Evolutionary conservation across 2,888 invertebrate genomes (phyloP).

Genomic region (Odontocolon sp.): DNA sequence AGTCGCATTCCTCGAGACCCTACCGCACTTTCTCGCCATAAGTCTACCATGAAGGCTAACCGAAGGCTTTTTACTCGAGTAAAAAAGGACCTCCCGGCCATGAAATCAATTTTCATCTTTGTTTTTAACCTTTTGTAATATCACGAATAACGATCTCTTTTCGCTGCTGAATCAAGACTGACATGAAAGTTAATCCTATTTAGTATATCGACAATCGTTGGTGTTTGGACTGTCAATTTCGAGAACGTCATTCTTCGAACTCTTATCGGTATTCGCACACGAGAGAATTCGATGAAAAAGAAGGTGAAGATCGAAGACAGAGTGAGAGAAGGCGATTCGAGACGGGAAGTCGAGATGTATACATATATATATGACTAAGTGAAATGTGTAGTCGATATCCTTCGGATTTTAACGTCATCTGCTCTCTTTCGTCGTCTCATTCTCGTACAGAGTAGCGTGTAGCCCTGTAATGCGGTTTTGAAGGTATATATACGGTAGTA

Average conservation of each 20-base stretch:
- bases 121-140: background rate
- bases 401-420: slow-evolving; percentile 16
- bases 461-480: background rate
- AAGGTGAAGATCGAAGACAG: no score
- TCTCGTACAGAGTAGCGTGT: background rate
- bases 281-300: slow-evolving; percentile 1
- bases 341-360: background rate
- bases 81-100: background rate
- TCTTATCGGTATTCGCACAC: slow-evolving; percentile 38
- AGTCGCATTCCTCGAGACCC: slow-evolving; percentile 47
- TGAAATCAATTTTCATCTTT: background rate
- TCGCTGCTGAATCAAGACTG: background rate
- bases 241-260: slow-evolving; percentile 15
- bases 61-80: no score
- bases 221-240: background rate
- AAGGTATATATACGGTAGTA: slow-evolving; percentile 9
- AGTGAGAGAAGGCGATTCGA: slow-evolving; percentile 12
- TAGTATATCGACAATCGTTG: background rate
- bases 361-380: background rate
- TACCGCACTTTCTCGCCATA: slow-evolving; percentile 33
- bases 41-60: no score
- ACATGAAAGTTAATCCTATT: background rate
- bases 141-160: background rate
- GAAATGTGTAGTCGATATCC: slow-evolving; percentile 1
- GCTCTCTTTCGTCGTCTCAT: slow-evolving; percentile 2